phyloP scores from a whole-genome alignment of 1,140 invertebrate species.

The Stratiolaelaps scimitus region DNA sequence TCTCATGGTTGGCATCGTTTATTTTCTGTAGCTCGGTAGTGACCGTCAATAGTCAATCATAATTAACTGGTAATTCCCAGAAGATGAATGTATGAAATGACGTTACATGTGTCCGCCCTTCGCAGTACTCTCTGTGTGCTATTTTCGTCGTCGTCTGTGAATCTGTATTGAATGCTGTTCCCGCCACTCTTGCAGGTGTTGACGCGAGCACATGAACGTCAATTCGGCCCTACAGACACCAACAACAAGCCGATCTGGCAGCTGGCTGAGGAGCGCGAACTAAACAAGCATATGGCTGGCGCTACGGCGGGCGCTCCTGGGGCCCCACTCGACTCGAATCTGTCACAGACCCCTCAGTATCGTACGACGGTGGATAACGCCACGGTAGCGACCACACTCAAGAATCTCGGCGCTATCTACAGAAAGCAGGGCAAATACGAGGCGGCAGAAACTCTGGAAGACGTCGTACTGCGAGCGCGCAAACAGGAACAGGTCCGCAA shows the following conservation, averaged over 20 bases:
- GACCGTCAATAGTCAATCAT: too few relatives aligned
- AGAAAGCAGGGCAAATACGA: conserved; percentile 95
- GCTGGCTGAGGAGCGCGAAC: conserved; percentile 93
- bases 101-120: too few relatives aligned
- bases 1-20: too few relatives aligned
- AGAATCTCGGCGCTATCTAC: conserved; percentile 89
- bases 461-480: conserved; percentile 82
- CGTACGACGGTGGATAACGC: conserved; percentile 33
- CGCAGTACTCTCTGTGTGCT: too few relatives aligned
- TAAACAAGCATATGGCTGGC: conserved; percentile 78
- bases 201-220: conserved; percentile 88
- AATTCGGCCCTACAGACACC: conserved; percentile 58
- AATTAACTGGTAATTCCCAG: too few relatives aligned
- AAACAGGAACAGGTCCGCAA: conserved; percentile 54
- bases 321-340: conserved; percentile 27
- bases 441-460: conserved; percentile 94
- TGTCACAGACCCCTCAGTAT: conserved; percentile 29
- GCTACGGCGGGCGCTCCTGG: conserved; percentile 73
- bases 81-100: too few relatives aligned
- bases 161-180: too few relatives aligned
- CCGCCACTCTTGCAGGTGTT: conserved; percentile 52
- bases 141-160: too few relatives aligned
- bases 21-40: too few relatives aligned
- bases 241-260: conserved; percentile 99
- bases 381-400: conserved; percentile 39